These are phyloP conservation scores for Haliclona indistincta DNA, from an alignment of 37 sponge, comb jelly and placozoan species.

Conservation along the genomic window DNA sequence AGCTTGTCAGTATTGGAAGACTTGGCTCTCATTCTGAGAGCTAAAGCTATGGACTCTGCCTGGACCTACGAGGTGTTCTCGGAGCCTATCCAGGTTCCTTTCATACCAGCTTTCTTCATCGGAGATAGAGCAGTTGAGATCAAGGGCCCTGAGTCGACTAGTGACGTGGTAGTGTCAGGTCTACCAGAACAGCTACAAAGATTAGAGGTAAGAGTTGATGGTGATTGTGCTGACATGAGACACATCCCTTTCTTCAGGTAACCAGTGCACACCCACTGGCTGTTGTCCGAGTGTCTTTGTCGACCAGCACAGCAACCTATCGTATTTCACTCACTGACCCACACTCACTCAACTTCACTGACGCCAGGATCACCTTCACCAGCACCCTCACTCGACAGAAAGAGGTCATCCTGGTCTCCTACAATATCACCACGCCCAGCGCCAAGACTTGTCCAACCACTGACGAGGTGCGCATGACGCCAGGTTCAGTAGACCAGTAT, in stretches of 20 bases:
- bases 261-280: conserved; percentile 35
- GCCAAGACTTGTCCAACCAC: neutral
- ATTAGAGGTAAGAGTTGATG: conserved; percentile 36
- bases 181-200: conserved; percentile 40
- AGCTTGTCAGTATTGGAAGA: conserved; percentile 29
- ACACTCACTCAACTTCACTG: conserved; percentile 20
- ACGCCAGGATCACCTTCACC: conserved; percentile 27
- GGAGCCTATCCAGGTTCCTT: conserved; percentile 31
- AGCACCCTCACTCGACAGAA: conserved; percentile 44
- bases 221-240: neutral
- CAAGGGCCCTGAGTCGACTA: neutral
- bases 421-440: neutral
- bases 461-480: neutral
- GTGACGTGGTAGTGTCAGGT: conserved; percentile 37
- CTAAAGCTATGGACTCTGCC: conserved; percentile 42
- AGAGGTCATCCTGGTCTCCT: conserved; percentile 15
- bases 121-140: conserved; percentile 11
- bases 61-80: conserved; percentile 46
- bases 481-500: neutral
- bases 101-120: conserved; percentile 58
- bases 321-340: conserved; percentile 33
- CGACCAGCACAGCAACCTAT: conserved; percentile 16
- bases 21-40: conserved; percentile 30
- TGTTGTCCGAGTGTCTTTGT: neutral
- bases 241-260: conserved; percentile 20